Evolutionary conservation across 2,797 vertebrate species (phyloP).

Genomic region (Momotus momota): DNA sequence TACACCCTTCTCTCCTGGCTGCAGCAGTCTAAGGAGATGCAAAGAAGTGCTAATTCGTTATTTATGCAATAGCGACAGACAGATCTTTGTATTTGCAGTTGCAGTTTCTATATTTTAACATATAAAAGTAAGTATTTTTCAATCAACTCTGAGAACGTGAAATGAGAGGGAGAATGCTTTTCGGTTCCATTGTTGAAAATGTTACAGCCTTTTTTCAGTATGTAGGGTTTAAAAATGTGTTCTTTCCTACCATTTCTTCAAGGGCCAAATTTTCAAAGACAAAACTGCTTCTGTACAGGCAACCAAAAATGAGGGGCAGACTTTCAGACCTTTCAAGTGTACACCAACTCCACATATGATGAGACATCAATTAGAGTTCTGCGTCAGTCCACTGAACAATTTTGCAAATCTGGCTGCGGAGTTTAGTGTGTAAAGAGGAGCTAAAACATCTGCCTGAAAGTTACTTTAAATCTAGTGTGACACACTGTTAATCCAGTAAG

Average conservation of each 20-base stretch:
- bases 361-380: not conserved
- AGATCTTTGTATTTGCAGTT: not conserved
- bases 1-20: not conserved
- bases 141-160: not conserved
- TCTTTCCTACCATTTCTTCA: not conserved
- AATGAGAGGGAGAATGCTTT: not conserved
- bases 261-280: not conserved
- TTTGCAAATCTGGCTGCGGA: not conserved
- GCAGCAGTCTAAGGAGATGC: not conserved
- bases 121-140: not conserved
- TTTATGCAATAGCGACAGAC: not conserved
- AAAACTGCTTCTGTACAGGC: not conserved
- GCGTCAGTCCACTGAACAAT: rapidly evolving
- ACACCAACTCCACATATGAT: not conserved
- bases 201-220: not conserved
- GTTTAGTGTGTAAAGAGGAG: not conserved
- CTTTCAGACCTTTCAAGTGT: not conserved
- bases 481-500: not conserved
- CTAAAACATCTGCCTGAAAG: not conserved
- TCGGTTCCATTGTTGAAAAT: not conserved
- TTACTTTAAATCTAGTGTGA: not conserved
- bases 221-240: not conserved
- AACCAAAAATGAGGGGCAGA: not conserved
- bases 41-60: not conserved
- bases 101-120: not conserved